A percentile compares a stretch with the other conserved stretches of the same genome.
These are phyloP conservation scores for Rhingia rostrata DNA, from an alignment of 2,888 invertebrate species.

Conservation along the genomic window DNA sequence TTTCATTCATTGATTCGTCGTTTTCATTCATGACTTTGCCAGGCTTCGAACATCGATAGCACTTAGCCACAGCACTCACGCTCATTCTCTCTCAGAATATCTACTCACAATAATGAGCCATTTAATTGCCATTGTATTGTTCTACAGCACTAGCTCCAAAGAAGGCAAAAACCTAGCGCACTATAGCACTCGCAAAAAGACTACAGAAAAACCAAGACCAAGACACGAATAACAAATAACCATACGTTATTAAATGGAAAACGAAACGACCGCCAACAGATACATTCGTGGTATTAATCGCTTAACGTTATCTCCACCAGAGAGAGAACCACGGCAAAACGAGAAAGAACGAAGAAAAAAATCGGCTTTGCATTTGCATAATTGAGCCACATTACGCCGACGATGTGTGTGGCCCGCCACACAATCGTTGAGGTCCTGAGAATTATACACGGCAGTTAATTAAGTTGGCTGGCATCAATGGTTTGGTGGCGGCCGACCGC, in stretches of 20 bases:
- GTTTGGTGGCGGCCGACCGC: background rate
- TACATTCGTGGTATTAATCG: constrained; percentile 72
- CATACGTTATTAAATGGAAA: constrained; percentile 67
- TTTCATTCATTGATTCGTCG: constrained; percentile 53
- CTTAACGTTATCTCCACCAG: constrained; percentile 61
- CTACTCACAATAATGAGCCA: constrained; percentile 51
- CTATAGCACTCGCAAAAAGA: constrained; percentile 23
- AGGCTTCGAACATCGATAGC: no score
- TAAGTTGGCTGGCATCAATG: constrained; percentile 36
- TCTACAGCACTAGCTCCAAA: constrained; percentile 29
- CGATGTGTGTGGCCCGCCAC: constrained; percentile 67
- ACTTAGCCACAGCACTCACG: constrained; percentile 5
- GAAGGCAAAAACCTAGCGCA: constrained; percentile 9
- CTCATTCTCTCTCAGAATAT: constrained; percentile 36
- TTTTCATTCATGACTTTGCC: constrained; percentile 58
- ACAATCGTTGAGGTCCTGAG: constrained; percentile 67
- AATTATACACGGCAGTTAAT: constrained; percentile 55
- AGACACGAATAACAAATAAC: constrained; percentile 72
- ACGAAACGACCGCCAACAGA: constrained; percentile 72
- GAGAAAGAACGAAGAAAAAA: constrained; percentile 46
- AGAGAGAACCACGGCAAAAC: constrained; percentile 51
- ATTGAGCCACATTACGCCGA: constrained; percentile 72
- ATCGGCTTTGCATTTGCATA: constrained; percentile 65
- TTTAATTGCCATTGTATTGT: constrained; percentile 66
- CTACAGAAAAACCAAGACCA: constrained; percentile 20